Evolutionary conservation across 2,797 vertebrate species (phyloP), one percentile per base, ranked within the genome.

Genomic region (Syngnathus acus): DNA sequence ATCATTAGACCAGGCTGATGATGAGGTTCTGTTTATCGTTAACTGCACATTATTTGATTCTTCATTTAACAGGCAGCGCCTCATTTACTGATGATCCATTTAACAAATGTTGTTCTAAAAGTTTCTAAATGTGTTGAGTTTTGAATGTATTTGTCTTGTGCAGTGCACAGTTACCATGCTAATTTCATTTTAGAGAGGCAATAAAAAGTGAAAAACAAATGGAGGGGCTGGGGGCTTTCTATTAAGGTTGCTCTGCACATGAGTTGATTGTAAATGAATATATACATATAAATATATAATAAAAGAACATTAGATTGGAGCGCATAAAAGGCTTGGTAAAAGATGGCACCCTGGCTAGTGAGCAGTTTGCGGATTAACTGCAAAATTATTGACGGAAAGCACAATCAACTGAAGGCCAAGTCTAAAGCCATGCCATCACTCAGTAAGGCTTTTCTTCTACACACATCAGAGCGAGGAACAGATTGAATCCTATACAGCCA

Each of bases 1-100:
- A 84, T 87, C 88, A 89, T 89, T 89, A 89, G 79, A 88, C 74
- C 71, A 1, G 77, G 84, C 84, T 85, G 86, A 88, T 88, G 87
- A 89, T 88, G 88, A 86, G 83, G 80, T 86, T 87, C 80, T 88
- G 88, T 88, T 88, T 88, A 87, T 89, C 87, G 83, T 88, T 89
- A 88, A 87, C 87, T 86, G 84, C 87, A 86, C 88, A 87, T 88
- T 84, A 89, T 88, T 88, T 78, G 86, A 88, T 89, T 88, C 85
- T 87, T 88, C 88, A 89, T 89, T 89, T 88, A 89, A 87, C 85
- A 89, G 86, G 87, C 85, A 85, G 87, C 88, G 88, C 87, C 86
- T 89, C 88, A 89, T 89, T 89, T 88, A 76, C 88, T 86, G 83
- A 87, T 83, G 86, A 88, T 84, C 87, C 87, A 88, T 87, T 88